Percentiles rank a stretch among this genome's conserved stretches.
These are phyloP conservation scores for Caenorhabditis uteleia DNA, from an alignment of 2,888 invertebrate species.

Conservation along the genomic window DNA sequence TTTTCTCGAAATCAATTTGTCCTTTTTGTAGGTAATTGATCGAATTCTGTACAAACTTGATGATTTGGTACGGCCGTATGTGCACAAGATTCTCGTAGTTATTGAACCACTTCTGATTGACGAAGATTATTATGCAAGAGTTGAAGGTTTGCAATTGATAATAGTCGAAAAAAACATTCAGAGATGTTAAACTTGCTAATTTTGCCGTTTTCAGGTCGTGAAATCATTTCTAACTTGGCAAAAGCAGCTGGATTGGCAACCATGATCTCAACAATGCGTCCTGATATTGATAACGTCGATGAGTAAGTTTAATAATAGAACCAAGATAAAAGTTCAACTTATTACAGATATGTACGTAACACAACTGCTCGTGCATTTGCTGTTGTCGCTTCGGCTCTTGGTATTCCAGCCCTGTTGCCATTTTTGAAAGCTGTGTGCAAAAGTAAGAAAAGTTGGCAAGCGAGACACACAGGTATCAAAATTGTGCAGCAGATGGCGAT, in stretches of 20 bases:
- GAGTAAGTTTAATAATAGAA: conserved; percentile 63
- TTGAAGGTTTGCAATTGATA: no score
- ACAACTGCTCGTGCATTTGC: conserved; percentile 99
- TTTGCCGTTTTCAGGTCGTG: conserved; percentile 76
- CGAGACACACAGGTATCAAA: conserved; percentile 95
- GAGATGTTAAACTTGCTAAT: neutral
- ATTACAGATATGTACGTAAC: conserved; percentile 84
- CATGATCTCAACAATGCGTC: conserved; percentile 99
- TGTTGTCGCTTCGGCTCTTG: conserved; percentile 98
- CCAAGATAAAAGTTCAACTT: no score
- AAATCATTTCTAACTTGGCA: conserved; percentile 93
- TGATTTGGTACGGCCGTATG: conserved; percentile 96
- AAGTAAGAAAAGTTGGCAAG: conserved; percentile 99
- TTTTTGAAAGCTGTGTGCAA: conserved; percentile 96
- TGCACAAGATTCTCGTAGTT: conserved; percentile 98
- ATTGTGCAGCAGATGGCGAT: conserved; percentile 99
- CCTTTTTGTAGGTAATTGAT: conserved; percentile 77
- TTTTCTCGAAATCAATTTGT: no score
- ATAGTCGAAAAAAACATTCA: neutral
- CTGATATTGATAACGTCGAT: conserved; percentile 92
- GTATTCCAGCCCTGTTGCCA: conserved; percentile 93
- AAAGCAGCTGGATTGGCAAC: conserved; percentile 99
- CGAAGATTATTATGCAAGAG: conserved; percentile 99
- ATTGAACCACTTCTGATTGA: conserved; percentile 98
- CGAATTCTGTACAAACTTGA: conserved; percentile 96